Percentiles rank a stretch among this genome's conserved stretches.
phyloP scores from a whole-genome alignment of 2,113 vertebrate genomes.

The Gallinago undulata region DNA sequence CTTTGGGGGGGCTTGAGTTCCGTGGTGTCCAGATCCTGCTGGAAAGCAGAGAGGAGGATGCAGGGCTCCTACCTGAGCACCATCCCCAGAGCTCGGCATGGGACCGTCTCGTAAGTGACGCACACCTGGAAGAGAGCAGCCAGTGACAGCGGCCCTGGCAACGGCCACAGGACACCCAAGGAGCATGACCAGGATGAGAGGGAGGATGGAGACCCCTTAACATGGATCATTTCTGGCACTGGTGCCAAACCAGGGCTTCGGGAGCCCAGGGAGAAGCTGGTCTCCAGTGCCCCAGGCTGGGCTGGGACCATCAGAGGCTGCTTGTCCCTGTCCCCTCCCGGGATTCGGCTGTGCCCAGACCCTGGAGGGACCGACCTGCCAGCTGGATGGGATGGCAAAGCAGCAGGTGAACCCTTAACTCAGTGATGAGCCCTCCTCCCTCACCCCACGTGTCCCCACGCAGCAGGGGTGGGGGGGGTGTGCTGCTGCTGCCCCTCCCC shows the following conservation, averaged over 20 bases:
- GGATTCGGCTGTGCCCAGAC: rapidly evolving
- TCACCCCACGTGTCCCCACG: rapidly evolving
- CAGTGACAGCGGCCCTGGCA: not conserved
- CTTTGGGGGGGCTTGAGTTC: not conserved
- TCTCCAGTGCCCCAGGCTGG: not conserved
- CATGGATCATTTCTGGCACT: not conserved
- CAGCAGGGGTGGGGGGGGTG: rapidly evolving
- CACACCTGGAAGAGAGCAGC: constrained; percentile 75
- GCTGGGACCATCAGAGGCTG: not conserved
- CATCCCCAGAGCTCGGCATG: constrained; percentile 74
- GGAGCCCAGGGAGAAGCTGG: not conserved
- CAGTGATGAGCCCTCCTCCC: not conserved
- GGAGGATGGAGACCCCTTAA: not conserved
- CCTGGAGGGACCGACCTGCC: not conserved
- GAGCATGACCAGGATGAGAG: not conserved
- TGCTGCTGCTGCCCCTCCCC: not conserved
- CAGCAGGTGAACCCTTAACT: not conserved
- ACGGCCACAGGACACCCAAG: not conserved
- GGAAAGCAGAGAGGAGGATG: not conserved
- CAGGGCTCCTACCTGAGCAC: constrained; percentile 75
- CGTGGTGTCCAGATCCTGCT: not conserved
- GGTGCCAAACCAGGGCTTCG: not conserved
- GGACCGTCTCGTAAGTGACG: constrained; percentile 77
- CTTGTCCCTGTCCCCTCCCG: not conserved
- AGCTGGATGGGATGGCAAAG: not conserved